These are phyloP conservation scores for Atta texana DNA, from an alignment of 1,140 invertebrate species.

Conservation along the genomic window DNA sequence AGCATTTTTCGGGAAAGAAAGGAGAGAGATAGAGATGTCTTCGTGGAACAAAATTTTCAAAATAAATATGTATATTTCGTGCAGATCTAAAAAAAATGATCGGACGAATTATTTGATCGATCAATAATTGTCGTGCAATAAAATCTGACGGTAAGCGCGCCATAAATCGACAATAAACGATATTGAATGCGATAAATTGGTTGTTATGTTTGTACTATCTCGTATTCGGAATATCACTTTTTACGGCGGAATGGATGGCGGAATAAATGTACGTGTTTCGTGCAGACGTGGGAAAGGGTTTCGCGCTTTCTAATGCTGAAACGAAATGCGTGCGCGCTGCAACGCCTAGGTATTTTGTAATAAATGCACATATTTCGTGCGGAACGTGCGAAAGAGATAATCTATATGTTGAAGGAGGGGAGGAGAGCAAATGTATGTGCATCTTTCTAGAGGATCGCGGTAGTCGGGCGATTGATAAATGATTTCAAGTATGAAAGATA, in stretches of 20 bases:
- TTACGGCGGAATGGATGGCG: background rate
- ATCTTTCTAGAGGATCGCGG: slow-evolving; percentile 9
- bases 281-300: slow-evolving; percentile 22
- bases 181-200: background rate
- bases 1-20: too few species aligned
- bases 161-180: slow-evolving; percentile 17
- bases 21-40: background rate
- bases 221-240: slow-evolving; percentile 3
- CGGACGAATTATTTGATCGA: background rate
- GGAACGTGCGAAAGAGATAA: slow-evolving; percentile 20
- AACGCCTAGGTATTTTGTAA: slow-evolving; percentile 47
- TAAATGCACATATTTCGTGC: slow-evolving; percentile 60
- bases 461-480: slow-evolving; percentile 23
- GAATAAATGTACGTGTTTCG: slow-evolving; percentile 52
- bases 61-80: background rate
- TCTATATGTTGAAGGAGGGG: slow-evolving; percentile 8
- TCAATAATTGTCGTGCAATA: slow-evolving; percentile 14
- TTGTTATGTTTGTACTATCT: slow-evolving; percentile 1
- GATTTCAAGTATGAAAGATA: slow-evolving; percentile 20
- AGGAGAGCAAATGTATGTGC: background rate
- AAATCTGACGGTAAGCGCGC: background rate
- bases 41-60: background rate
- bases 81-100: background rate
- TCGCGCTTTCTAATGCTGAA: slow-evolving; percentile 23
- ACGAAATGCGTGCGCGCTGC: slow-evolving; percentile 1